Percentiles rank a stretch among this genome's conserved stretches.
phyloP scores from a whole-genome alignment of 1,140 invertebrate genomes.

The Polypedilum vanderplanki region DNA sequence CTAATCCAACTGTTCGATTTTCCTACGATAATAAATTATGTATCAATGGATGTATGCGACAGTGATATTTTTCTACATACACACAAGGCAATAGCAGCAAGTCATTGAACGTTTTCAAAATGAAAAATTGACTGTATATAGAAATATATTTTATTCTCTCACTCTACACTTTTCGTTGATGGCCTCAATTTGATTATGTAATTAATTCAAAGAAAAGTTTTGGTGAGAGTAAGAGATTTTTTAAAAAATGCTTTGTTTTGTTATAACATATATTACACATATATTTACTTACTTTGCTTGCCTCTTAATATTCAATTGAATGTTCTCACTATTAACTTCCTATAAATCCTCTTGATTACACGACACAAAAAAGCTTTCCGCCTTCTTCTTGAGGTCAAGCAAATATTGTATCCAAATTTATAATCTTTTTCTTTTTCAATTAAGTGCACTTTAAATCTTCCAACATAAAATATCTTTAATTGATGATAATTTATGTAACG shows the following conservation, averaged over 20 bases:
- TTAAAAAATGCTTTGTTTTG: neutral
- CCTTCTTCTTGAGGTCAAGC: neutral
- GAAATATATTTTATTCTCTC: too few species aligned
- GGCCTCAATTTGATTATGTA: neutral
- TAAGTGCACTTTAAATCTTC: neutral
- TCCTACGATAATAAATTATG: slow-evolving; percentile 7
- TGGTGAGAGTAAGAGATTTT: neutral
- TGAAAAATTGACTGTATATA: too few species aligned
- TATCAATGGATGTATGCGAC: neutral
- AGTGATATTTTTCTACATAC: neutral
- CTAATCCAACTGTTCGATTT: slow-evolving; percentile 1
- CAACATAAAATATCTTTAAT: neutral
- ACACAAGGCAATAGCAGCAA: neutral
- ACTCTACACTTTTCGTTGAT: neutral
- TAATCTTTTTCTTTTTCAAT: neutral
- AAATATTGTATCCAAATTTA: neutral
- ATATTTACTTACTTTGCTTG: too few species aligned
- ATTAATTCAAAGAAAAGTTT: neutral
- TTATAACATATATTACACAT: too few species aligned
- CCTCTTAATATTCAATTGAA: neutral
- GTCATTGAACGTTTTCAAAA: too few species aligned
- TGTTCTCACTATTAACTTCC: neutral
- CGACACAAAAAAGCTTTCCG: too few species aligned
- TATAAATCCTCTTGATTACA: neutral
- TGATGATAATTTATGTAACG: too few species aligned